Evolutionary conservation across 2,888 invertebrate species (phyloP).

Genomic region (Ichneumon xanthorius): DNA sequence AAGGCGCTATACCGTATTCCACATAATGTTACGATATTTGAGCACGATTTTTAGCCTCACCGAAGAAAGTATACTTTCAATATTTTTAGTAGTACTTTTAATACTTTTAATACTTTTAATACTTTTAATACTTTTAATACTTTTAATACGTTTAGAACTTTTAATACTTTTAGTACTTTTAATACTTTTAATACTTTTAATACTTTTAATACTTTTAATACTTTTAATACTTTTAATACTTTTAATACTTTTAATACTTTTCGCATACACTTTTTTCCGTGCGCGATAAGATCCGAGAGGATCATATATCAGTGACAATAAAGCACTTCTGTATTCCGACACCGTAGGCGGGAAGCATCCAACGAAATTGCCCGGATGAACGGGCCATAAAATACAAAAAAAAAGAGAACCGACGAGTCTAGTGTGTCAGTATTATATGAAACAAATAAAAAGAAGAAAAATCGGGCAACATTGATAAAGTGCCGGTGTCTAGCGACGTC

Average conservation of each 20-base stretch:
- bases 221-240: too few species aligned
- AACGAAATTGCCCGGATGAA: not conserved
- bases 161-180: too few species aligned
- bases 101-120: too few species aligned
- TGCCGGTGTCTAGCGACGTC: constrained; percentile 21
- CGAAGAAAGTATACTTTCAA: too few species aligned
- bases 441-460: not conserved
- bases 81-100: too few species aligned
- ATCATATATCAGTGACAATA: not conserved
- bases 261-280: too few species aligned
- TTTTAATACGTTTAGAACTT: too few species aligned
- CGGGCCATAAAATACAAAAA: not conserved
- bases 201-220: too few species aligned
- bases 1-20: not conserved
- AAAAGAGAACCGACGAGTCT: not conserved
- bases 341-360: not conserved
- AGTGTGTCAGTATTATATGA: not conserved
- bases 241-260: too few species aligned
- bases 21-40: not conserved
- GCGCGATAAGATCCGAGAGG: not conserved
- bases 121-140: too few species aligned
- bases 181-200: too few species aligned
- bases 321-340: not conserved
- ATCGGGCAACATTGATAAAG: constrained; percentile 14
- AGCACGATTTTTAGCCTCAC: not conserved